These are phyloP conservation scores for Thamnaconus septentrionalis DNA, from an alignment of 2,113 vertebrate genomes.

Conservation along the genomic window DNA sequence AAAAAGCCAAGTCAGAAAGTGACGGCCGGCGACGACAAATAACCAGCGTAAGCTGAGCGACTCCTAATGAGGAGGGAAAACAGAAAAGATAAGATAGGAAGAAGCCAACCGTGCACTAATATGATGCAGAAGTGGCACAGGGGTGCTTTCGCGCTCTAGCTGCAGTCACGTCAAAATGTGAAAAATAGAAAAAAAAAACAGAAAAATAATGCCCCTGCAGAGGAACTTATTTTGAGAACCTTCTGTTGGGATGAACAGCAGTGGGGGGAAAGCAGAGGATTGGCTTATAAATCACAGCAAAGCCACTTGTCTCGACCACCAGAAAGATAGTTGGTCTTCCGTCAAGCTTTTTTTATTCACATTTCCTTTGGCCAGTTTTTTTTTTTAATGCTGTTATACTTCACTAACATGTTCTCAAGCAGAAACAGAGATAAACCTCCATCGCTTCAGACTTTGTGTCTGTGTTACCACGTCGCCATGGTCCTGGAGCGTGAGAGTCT, in stretches of 20 bases:
- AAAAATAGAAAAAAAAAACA: background rate
- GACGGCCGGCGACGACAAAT: slow-evolving; percentile 30
- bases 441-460: background rate
- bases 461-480: no score
- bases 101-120: background rate
- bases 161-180: slow-evolving; percentile 14
- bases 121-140: background rate
- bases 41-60: slow-evolving; percentile 20
- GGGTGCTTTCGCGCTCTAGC: background rate
- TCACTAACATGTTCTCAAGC: background rate
- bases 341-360: no score
- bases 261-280: slow-evolving; percentile 15
- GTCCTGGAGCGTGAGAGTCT: no score
- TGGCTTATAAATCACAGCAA: slow-evolving; percentile 39
- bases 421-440: background rate
- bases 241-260: slow-evolving; percentile 10
- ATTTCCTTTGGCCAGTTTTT: no score
- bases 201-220: slow-evolving; percentile 3
- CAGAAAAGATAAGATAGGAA: slow-evolving; percentile 1
- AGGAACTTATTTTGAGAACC: slow-evolving; percentile 13
- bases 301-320: slow-evolving; percentile 10
- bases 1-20: slow-evolving; percentile 36
- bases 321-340: no score
- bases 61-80: slow-evolving; percentile 4
- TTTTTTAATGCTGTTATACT: slow-evolving; percentile 20